A percentile compares a stretch with the other conserved stretches of the same genome.
Conservation (phyloP, 2,888 invertebrate genomes). For the Hermaeophaga mercurialis region DNA sequence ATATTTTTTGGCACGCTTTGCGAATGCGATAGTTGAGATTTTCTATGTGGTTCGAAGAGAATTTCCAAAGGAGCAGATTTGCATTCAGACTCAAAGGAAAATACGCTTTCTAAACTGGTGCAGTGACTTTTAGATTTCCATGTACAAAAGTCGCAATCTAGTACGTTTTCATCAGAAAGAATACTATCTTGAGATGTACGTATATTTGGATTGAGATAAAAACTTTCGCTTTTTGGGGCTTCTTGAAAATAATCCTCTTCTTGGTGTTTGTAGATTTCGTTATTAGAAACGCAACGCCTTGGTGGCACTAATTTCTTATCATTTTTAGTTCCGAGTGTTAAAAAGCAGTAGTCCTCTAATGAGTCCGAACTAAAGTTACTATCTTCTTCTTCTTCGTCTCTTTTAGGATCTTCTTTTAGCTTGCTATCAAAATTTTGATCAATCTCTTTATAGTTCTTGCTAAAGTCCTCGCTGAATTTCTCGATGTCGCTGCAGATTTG, state of each 20-base stretch:
- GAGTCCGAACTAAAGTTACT: constrained; percentile 82
- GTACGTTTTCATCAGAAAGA: constrained; percentile 66
- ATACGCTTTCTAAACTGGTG: constrained; percentile 79
- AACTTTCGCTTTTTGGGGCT: constrained; percentile 74
- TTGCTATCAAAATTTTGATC: constrained; percentile 44
- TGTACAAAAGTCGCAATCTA: constrained; percentile 44
- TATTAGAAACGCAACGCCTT: constrained; percentile 75
- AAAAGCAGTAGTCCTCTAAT: constrained; percentile 70
- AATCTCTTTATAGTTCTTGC: constrained; percentile 50
- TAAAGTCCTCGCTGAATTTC: constrained; percentile 54
- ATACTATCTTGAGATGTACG: constrained; percentile 78
- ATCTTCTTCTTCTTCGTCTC: constrained; percentile 66
- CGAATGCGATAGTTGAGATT: constrained; percentile 40
- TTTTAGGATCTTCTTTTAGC: constrained; percentile 28
- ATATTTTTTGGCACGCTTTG: constrained; percentile 49
- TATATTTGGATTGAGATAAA: constrained; percentile 75
- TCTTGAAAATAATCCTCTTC: constrained; percentile 49
- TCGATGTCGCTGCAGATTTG: constrained; percentile 56
- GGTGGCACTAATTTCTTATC: constrained; percentile 61
- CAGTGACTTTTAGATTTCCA: constrained; percentile 68
- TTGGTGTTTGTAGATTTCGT: constrained; percentile 68
- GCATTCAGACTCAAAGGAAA: constrained; percentile 79
- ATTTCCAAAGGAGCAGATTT: constrained; percentile 80
- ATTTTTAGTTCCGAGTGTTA: constrained; percentile 45
- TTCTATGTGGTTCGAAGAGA: constrained; percentile 59